Evolutionary conservation across 2,888 invertebrate genomes (phyloP).

Genomic region (Pycnomerus fuliginosus): DNA sequence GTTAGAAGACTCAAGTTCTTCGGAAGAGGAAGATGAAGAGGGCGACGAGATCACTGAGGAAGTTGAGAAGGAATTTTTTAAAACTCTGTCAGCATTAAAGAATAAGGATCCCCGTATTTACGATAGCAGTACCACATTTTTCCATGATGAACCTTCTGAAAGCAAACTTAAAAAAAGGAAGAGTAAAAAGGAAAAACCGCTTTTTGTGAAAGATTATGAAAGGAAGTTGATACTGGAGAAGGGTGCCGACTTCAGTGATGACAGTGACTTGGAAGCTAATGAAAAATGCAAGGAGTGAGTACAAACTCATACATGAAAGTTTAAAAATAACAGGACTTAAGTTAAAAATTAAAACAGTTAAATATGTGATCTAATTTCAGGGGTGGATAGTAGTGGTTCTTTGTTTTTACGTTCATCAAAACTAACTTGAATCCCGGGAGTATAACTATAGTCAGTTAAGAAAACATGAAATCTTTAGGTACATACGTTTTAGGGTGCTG

Average conservation of each 20-base stretch:
- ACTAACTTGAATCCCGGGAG: too few relatives aligned
- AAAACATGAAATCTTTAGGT: too few relatives aligned
- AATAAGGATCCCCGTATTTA: constrained; percentile 89
- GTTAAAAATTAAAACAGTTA: too few relatives aligned
- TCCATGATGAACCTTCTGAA: constrained; percentile 45
- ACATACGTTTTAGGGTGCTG: too few relatives aligned
- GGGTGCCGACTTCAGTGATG: constrained; percentile 59
- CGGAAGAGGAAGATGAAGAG: constrained; percentile 68
- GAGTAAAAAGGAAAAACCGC: constrained; percentile 57
- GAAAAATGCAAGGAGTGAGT: constrained; percentile 6
- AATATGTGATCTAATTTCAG: too few relatives aligned
- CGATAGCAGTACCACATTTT: constrained; percentile 72
- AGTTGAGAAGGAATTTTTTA: constrained; percentile 83
- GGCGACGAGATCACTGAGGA: constrained; percentile 62
- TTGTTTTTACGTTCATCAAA: too few relatives aligned
- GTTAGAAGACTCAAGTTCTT: constrained; percentile 51
- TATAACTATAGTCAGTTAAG: too few relatives aligned
- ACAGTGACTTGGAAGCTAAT: constrained; percentile 42
- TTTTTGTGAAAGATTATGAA: constrained; percentile 78
- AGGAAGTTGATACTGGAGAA: constrained; percentile 70
- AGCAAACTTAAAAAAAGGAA: constrained; percentile 18
- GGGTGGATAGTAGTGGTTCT: too few relatives aligned
- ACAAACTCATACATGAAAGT: constrained; percentile 11
- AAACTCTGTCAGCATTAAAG: constrained; percentile 81
- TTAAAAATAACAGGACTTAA: too few relatives aligned